Conservation (phyloP, 2,113 vertebrate species). For the Ctenodactylus gundi region DNA sequence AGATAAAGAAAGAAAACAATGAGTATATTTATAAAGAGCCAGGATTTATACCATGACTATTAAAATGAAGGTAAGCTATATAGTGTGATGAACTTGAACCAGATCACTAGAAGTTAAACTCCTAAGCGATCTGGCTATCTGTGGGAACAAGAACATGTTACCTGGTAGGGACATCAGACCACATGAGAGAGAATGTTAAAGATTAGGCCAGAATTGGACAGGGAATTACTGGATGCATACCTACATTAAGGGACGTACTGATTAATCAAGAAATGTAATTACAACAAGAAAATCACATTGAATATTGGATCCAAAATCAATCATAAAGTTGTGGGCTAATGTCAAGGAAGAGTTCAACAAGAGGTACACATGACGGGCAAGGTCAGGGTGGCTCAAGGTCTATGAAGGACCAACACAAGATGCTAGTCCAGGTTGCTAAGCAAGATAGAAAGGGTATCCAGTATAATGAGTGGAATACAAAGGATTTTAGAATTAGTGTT, state of each 20-base stretch:
- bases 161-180: background rate
- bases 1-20: background rate
- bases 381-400: background rate
- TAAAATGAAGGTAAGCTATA: background rate
- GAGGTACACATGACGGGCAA: rapidly evolving
- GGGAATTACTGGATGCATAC: background rate
- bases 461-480: background rate
- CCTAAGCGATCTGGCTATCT: background rate
- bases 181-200: background rate
- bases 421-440: background rate
- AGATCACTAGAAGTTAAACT: slow-evolving; percentile 5
- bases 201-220: background rate
- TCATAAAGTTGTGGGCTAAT: background rate
- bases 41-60: background rate
- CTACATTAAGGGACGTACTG: background rate
- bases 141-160: background rate
- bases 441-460: background rate
- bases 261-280: background rate
- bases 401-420: background rate
- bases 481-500: background rate
- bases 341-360: background rate
- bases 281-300: background rate
- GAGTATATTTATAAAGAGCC: background rate
- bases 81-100: background rate
- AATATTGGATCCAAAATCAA: background rate